Conservation (phyloP, 2,888 invertebrate species). For the Syrista parreyssii region DNA sequence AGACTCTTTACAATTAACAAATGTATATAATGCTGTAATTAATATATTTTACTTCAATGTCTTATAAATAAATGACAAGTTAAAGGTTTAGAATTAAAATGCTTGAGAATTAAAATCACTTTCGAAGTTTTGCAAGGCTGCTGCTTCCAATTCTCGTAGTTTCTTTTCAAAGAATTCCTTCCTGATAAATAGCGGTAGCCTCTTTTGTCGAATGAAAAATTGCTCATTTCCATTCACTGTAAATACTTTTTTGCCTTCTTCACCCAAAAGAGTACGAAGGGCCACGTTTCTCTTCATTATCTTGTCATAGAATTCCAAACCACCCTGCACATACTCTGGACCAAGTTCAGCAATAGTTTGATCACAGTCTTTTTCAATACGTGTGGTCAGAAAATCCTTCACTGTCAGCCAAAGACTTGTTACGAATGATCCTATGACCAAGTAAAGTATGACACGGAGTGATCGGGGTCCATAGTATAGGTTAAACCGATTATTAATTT, state of each 20-base stretch:
- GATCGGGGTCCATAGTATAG: conserved; percentile 69
- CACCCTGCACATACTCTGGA: conserved; percentile 76
- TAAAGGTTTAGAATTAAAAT: not conserved
- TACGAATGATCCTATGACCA: conserved; percentile 70
- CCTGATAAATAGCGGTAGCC: conserved; percentile 74
- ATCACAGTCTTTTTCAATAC: conserved; percentile 75
- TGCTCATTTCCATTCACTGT: conserved; percentile 78
- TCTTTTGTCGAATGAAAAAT: conserved; percentile 74
- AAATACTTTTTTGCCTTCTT: conserved; percentile 72
- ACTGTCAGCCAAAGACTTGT: conserved; percentile 73
- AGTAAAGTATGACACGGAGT: conserved; percentile 69
- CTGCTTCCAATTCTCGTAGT: conserved; percentile 53
- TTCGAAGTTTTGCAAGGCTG: not conserved
- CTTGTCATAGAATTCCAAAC: conserved; percentile 81
- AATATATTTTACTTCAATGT: conserved; percentile 1
- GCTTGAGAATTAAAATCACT: not conserved
- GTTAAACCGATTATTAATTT: conserved; percentile 69
- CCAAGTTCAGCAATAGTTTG: conserved; percentile 72
- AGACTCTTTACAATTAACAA: not conserved
- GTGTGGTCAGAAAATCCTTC: conserved; percentile 74
- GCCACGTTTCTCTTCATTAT: conserved; percentile 79
- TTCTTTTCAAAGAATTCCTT: conserved; percentile 74
- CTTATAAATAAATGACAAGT: not conserved
- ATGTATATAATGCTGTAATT: conserved; percentile 28
- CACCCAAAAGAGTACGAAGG: conserved; percentile 74